Evolutionary conservation across 2,888 invertebrate genomes (phyloP).

Genomic region (Drymonia ruficornis): DNA sequence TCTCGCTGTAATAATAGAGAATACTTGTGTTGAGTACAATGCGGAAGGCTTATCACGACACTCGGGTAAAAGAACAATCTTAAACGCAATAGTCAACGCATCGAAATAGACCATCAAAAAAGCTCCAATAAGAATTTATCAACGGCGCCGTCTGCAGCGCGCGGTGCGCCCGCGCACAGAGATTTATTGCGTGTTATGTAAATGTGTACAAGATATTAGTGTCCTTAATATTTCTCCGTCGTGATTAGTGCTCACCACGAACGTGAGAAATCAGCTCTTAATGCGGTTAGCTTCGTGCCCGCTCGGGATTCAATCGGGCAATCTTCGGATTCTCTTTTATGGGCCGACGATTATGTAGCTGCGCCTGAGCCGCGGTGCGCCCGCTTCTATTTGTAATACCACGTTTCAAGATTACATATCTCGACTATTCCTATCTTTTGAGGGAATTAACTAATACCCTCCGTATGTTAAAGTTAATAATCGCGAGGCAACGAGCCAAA

Average conservation of each 20-base stretch:
- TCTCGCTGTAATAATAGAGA: neutral
- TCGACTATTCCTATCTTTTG: constrained; percentile 36
- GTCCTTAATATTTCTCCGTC: constrained; percentile 81
- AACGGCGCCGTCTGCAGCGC: constrained; percentile 66
- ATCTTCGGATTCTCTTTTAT: constrained; percentile 67
- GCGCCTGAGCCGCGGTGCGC: constrained; percentile 37
- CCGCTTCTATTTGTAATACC: constrained; percentile 32
- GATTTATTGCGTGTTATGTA: constrained; percentile 82
- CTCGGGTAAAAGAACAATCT: constrained; percentile 22
- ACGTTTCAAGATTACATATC: constrained; percentile 29
- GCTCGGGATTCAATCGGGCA: constrained; percentile 55
- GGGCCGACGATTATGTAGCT: constrained; percentile 46
- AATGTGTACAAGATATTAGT: constrained; percentile 81
- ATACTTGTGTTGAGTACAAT: neutral
- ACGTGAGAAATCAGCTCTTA: constrained; percentile 70
- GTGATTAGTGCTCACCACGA: constrained; percentile 68
- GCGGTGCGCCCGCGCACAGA: constrained; percentile 53
- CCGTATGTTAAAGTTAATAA: constrained; percentile 61
- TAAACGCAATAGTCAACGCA: constrained; percentile 38
- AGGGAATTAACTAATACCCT: constrained; percentile 45
- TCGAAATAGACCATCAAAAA: constrained; percentile 68
- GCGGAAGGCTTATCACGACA: constrained; percentile 8
- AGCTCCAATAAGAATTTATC: constrained; percentile 72
- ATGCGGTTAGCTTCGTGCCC: constrained; percentile 55
- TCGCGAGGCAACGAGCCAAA: constrained; percentile 73